phyloP scores from a whole-genome alignment of 2,113 vertebrate species.

The Nanorana parkeri region DNA sequence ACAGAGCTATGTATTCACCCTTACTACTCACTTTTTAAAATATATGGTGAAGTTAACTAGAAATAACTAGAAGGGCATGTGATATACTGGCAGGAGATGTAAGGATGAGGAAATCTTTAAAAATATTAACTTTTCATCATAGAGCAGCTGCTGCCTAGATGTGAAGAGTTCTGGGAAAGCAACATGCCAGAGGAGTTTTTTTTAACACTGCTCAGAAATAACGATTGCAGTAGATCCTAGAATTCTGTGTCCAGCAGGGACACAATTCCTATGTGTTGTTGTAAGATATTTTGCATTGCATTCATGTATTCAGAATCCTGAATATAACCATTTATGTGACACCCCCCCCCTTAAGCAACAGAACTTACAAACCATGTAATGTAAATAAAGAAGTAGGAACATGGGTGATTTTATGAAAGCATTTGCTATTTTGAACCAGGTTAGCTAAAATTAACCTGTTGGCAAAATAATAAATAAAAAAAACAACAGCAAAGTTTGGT shows the following conservation, averaged over 20 bases:
- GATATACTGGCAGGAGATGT: constrained; percentile 51
- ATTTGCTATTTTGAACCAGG: too few relatives aligned
- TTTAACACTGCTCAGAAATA: constrained; percentile 23
- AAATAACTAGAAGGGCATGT: constrained; percentile 40
- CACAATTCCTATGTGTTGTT: not conserved
- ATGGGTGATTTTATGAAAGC: too few relatives aligned
- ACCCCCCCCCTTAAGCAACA: not conserved
- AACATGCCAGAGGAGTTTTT: constrained; percentile 29
- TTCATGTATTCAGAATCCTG: not conserved
- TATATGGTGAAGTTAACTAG: constrained; percentile 36
- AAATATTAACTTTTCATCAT: constrained; percentile 52
- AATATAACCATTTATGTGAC: too few relatives aligned
- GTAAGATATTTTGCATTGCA: not conserved
- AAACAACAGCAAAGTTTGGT: too few relatives aligned
- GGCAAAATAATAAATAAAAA: too few relatives aligned
- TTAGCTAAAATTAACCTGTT: too few relatives aligned
- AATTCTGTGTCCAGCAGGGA: not conserved
- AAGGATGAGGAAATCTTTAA: constrained; percentile 51
- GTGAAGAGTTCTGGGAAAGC: constrained; percentile 44
- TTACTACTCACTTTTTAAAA: constrained; percentile 14
- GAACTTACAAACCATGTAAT: not conserved
- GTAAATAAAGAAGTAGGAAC: too few relatives aligned
- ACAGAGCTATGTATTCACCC: not conserved
- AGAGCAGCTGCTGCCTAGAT: constrained; percentile 48
- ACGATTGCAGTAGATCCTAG: constrained; percentile 1